Base-by-base conservation (phyloP, 2,113 vertebrate genomes). In the Clarias batrachus region DNA sequence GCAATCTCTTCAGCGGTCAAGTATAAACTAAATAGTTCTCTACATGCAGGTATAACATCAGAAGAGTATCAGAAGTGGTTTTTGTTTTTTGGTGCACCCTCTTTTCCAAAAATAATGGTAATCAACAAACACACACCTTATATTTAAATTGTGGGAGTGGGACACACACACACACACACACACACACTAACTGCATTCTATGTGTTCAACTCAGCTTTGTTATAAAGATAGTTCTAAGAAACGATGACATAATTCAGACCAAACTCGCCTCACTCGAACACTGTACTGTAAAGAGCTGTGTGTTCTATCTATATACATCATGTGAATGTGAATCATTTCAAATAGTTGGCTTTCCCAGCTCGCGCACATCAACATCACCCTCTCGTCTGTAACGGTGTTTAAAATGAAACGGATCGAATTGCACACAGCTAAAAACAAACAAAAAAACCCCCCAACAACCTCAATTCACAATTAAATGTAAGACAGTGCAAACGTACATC, bases 401-500 rank as follows among this genome's bases (percentile, higher is more conserved):
- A 65, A 73, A 89, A 92, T 92, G 90, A 7, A 88, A 74, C 71
- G 48, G 12, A 48, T 73, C 5, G 91, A 94, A 91, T 93, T 71
- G 78, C 92, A 89, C 94, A 90, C 91, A 60, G 91, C 81, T 63
- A 92, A 93, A 73, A 74, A 76, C 10, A 76, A 71, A 59, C 57
- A 5, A 21, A 79, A 17, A 2, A 14, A n/a, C n/a, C n/a, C n/a
- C n/a, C n/a, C n/a, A n/a, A 27, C 63, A 65, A 23, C 90, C 87
- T 92, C 63, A 86, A 94, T 91, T 94, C 91, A 92, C 92, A 88
- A 85, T 86, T 92, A 91, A 92, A 92, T 81, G 87, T 90, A 92
- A 93, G 92, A 94, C 87, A 93, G 85, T 92, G 91, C 89, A 94
- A 94, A 94, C 83, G 52, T 93, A 93, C 92, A 95, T 93, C 91